Evolutionary conservation across 2,113 vertebrate species (phyloP), one percentile per base, ranked within the genome.

Genomic region (Oncorhynchus gorbuscha): DNA sequence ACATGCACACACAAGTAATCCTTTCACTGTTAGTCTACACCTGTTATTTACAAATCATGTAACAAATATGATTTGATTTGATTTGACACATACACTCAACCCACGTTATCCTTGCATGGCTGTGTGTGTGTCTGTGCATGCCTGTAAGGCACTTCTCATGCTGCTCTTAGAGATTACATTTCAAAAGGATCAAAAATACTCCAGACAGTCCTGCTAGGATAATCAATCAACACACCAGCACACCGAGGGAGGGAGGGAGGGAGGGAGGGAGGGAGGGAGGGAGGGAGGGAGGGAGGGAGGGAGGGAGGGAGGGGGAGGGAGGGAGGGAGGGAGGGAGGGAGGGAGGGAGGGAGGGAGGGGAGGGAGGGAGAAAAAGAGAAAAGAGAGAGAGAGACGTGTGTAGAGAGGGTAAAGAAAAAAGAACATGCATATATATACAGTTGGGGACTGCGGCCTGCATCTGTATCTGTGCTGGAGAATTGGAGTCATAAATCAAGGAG

Each of bases 401-500:
- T n/a, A 78, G 76, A 73, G 48, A 68, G 65, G 79, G 76, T 77
- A 74, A 12, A 76, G 86, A 76, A 65, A 81, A 87, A 48, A 82
- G 88, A 86, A 91, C 92, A 91, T 88, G 90, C 89, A 91, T 90
- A 28, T 28, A 92, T 86, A 92, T 90, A 90, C 87, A 88, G 89
- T 91, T 88, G 86, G n/a, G 87, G 84, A 93, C 90, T 89, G 87
- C 84, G 83, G 85, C 85, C 86, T 86, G 85, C 75, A 81, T 93
- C 89, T 91, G 45, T 62, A n/a, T 62, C 59, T 62, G 59, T 89
- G 45, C 86, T 82, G 76, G 88, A 90, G 93, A 93, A 93, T 92
- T 91, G 92, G 90, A 93, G 90, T 89, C 91, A 94, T 94, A 94
- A 94, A 94, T 94, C 92, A 94, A 91, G 88, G 75, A 76, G 87